A percentile compares a stretch with the other conserved stretches of the same genome.
Evolutionary conservation across 2,888 invertebrate species (phyloP).

Genomic region (Eucriotettix oculatus): DNA sequence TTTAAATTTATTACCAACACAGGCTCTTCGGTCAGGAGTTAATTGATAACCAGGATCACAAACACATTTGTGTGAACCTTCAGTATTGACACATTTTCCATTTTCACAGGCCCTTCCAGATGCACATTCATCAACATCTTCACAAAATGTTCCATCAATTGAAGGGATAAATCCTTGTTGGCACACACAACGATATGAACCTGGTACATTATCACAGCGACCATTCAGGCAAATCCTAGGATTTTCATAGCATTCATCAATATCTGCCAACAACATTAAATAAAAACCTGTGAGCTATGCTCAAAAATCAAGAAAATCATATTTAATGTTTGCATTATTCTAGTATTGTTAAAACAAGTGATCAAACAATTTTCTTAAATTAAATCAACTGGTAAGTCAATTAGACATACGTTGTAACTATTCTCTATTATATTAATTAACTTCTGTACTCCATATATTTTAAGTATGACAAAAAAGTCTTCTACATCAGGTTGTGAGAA

Average conservation of each 20-base stretch:
- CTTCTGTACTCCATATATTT: no score
- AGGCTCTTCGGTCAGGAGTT: slow-evolving; percentile 43
- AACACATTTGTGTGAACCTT: slow-evolving; percentile 49
- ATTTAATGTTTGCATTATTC: neutral
- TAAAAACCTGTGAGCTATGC: no score
- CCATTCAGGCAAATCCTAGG: slow-evolving; percentile 62
- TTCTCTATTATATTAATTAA: no score
- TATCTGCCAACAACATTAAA: slow-evolving; percentile 25
- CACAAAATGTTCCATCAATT: slow-evolving; percentile 46
- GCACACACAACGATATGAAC: slow-evolving; percentile 66
- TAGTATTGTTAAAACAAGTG: no score
- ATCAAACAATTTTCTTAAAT: no score
- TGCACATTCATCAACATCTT: slow-evolving; percentile 42
- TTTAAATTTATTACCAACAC: slow-evolving; percentile 30
- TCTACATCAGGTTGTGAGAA: no score
- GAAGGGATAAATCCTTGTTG: slow-evolving; percentile 61
- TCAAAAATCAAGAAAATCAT: neutral
- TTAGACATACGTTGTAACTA: no score
- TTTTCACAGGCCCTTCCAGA: slow-evolving; percentile 30
- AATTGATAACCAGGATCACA: slow-evolving; percentile 49
- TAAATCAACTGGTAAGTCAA: no score
- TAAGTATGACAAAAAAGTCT: no score
- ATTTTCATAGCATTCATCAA: slow-evolving; percentile 52
- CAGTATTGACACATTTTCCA: slow-evolving; percentile 53
- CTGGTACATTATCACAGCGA: slow-evolving; percentile 60